Evolutionary conservation across 2,797 vertebrate genomes (phyloP).

Genomic region (Gouania willdenowi): DNA sequence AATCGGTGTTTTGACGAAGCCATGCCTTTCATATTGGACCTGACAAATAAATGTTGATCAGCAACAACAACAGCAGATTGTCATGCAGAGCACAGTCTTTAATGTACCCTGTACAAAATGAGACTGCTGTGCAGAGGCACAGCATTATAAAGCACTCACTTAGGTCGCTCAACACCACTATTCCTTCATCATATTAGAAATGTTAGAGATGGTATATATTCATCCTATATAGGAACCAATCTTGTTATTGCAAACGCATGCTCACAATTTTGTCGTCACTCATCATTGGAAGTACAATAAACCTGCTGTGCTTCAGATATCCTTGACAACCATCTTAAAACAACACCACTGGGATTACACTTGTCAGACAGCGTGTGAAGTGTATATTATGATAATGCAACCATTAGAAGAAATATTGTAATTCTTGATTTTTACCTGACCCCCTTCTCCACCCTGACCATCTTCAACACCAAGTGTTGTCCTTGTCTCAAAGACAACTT

Average conservation of each 20-base stretch:
- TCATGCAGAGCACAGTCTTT: constrained; percentile 52
- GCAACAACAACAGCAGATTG: constrained; percentile 49
- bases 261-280: constrained; percentile 52
- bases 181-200: constrained; percentile 60
- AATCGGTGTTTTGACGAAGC: constrained; percentile 38
- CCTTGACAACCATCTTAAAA: constrained; percentile 47
- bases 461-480: constrained; percentile 62
- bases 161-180: constrained; percentile 63
- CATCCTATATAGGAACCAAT: constrained; percentile 53
- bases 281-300: constrained; percentile 57
- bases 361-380: constrained; percentile 44
- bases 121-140: constrained; percentile 58
- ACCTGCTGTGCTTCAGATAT: constrained; percentile 39
- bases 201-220: constrained; percentile 46
- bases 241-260: constrained; percentile 53
- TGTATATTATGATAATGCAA: constrained; percentile 50
- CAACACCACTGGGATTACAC: constrained; percentile 41
- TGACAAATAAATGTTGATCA: constrained; percentile 61
- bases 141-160: constrained; percentile 56
- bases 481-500: constrained; percentile 77
- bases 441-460: constrained; percentile 43
- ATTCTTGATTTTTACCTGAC: constrained; percentile 66
- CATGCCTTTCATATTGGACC: constrained; percentile 48
- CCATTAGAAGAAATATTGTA: constrained; percentile 47
- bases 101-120: constrained; percentile 48